A percentile compares a stretch with the other conserved stretches of the same genome.
phyloP scores from a whole-genome alignment of 2,797 vertebrate species.

The Dryobates pubescens region DNA sequence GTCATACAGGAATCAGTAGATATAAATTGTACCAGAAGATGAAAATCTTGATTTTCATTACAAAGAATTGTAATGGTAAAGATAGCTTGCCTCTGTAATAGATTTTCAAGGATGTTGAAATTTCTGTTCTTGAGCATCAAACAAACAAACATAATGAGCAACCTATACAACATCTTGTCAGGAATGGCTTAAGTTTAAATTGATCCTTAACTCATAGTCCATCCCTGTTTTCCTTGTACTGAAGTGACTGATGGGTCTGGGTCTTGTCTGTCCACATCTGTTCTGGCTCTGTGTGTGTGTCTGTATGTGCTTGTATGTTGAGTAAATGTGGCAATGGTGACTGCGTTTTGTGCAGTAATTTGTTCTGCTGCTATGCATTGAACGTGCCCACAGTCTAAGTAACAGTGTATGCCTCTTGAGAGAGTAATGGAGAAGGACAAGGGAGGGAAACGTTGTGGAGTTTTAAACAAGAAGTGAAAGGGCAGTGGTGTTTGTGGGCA shows the following conservation, averaged over 20 bases:
- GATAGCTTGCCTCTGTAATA: neutral
- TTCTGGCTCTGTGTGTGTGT: fast-evolving
- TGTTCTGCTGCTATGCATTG: neutral
- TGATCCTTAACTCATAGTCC: neutral
- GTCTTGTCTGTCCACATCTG: neutral
- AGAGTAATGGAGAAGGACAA: neutral
- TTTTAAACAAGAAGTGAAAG: neutral
- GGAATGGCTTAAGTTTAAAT: neutral
- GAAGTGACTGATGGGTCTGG: neutral
- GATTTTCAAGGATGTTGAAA: neutral
- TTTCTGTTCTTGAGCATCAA: neutral
- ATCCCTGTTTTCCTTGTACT: neutral
- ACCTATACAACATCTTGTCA: neutral
- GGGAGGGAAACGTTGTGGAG: neutral
- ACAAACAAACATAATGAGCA: neutral
- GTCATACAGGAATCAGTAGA: neutral
- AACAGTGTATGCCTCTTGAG: neutral
- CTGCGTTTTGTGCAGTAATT: neutral
- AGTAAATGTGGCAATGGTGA: fast-evolving
- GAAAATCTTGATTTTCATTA: neutral
- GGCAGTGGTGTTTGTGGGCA: neutral
- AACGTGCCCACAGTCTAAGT: neutral
- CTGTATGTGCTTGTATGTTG: fast-evolving
- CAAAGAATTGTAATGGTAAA: neutral
- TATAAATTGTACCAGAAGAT: neutral